Conservation (phyloP, 2,888 invertebrate genomes). For the Schrankia costaestrigalis region DNA sequence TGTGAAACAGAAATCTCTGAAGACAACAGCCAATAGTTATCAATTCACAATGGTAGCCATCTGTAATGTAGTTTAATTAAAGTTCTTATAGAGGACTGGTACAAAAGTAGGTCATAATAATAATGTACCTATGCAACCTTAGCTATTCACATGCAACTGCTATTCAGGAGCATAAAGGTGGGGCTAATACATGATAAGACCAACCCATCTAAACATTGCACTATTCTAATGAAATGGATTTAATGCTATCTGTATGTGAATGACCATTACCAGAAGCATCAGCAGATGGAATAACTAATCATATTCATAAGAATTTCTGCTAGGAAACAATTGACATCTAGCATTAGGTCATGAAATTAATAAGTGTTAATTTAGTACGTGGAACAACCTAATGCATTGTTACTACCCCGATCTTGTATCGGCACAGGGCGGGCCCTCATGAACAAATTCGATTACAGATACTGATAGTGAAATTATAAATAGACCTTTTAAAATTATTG, state of each 20-base stretch:
- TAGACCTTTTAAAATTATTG: slow-evolving; percentile 62
- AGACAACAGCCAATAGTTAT: slow-evolving; percentile 11
- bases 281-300: too few species aligned
- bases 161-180: slow-evolving; percentile 8
- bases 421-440: slow-evolving; percentile 62
- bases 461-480: slow-evolving; percentile 59
- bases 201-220: too few species aligned
- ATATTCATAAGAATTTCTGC: too few species aligned
- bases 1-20: too few species aligned
- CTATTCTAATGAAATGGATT: too few species aligned
- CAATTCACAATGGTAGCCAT: slow-evolving; percentile 23
- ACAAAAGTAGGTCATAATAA: slow-evolving; percentile 29
- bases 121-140: slow-evolving; percentile 13
- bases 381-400: too few species aligned
- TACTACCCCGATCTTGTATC: too few species aligned
- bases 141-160: slow-evolving; percentile 8
- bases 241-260: too few species aligned
- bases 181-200: slow-evolving; percentile 1
- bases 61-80: slow-evolving; percentile 28
- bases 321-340: too few species aligned
- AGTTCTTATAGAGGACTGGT: slow-evolving; percentile 8
- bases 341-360: too few species aligned
- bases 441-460: slow-evolving; percentile 31
- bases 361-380: too few species aligned
- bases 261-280: too few species aligned